phyloP scores from a whole-genome alignment of 2,113 vertebrate species.

The Megaceryle maxima region DNA sequence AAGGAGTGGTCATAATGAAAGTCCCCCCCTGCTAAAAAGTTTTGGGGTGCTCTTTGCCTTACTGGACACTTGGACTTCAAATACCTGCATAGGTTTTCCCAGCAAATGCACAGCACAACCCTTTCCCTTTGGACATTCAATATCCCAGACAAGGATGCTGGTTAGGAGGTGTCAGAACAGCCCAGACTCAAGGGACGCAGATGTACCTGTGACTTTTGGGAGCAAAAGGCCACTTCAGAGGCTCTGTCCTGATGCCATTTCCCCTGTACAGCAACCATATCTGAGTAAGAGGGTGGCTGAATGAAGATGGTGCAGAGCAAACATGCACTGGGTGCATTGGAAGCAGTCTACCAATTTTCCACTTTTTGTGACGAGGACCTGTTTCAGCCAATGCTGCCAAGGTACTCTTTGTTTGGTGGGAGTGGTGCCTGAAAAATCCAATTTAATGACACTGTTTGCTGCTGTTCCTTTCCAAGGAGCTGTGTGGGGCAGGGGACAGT shows the following conservation, averaged over 20 bases:
- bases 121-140: not conserved
- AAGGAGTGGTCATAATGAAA: fast-evolving
- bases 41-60: not conserved
- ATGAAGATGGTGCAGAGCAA: fast-evolving
- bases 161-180: not conserved
- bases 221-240: not conserved
- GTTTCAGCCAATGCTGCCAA: not conserved
- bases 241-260: not conserved
- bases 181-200: not conserved
- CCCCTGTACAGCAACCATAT: not conserved
- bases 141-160: fast-evolving
- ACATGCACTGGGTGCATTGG: fast-evolving
- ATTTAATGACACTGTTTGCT: fast-evolving
- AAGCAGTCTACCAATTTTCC: not conserved
- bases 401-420: not conserved
- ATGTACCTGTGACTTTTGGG: fast-evolving
- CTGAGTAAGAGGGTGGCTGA: not conserved
- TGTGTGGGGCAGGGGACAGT: not conserved
- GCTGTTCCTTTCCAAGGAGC: not conserved
- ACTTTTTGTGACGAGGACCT: not conserved
- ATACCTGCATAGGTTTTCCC: not conserved
- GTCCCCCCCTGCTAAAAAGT: not conserved
- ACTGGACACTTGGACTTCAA: not conserved
- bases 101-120: not conserved
- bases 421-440: not conserved